These are phyloP conservation scores for Conops quadrifasciatus DNA, from an alignment of 2,888 invertebrate genomes.

Conservation along the genomic window DNA sequence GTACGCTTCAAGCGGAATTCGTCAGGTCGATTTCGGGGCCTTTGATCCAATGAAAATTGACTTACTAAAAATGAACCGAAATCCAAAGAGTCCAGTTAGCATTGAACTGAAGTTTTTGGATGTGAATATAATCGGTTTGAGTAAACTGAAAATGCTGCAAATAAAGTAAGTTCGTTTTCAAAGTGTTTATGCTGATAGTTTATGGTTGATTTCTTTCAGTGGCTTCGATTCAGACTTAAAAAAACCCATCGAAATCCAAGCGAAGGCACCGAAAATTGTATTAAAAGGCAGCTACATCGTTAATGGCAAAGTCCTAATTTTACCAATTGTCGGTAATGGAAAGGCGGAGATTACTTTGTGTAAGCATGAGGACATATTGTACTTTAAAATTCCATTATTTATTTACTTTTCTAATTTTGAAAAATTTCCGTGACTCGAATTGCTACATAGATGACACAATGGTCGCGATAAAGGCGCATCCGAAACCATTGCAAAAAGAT, in stretches of 20 bases:
- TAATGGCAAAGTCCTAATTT: conserved; percentile 54
- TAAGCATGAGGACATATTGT: conserved; percentile 45
- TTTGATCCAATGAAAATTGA: conserved; percentile 60
- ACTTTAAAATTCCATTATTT: background rate
- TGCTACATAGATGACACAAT: conserved; percentile 41
- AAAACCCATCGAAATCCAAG: conserved; percentile 47
- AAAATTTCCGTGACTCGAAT: too few relatives aligned
- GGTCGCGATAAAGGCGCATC: conserved; percentile 38
- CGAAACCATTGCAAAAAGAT: conserved; percentile 44
- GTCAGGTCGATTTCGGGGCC: conserved; percentile 51
- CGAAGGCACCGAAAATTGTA: conserved; percentile 48
- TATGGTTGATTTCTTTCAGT: conserved; percentile 42
- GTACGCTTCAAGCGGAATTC: conserved; percentile 50
- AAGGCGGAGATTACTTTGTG: conserved; percentile 48
- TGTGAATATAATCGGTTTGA: conserved; percentile 54
- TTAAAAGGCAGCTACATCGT: conserved; percentile 56
- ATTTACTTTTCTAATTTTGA: background rate
- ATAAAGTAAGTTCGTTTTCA: conserved; percentile 47
- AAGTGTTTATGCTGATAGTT: background rate
- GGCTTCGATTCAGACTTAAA: conserved; percentile 49
- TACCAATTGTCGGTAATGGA: conserved; percentile 58
- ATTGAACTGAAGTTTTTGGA: conserved; percentile 57
- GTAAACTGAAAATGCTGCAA: conserved; percentile 41
- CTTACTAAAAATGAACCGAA: conserved; percentile 51
- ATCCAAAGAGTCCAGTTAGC: conserved; percentile 58